Conservation (phyloP, 2,797 vertebrate genomes). For the Botia kubotai region DNA sequence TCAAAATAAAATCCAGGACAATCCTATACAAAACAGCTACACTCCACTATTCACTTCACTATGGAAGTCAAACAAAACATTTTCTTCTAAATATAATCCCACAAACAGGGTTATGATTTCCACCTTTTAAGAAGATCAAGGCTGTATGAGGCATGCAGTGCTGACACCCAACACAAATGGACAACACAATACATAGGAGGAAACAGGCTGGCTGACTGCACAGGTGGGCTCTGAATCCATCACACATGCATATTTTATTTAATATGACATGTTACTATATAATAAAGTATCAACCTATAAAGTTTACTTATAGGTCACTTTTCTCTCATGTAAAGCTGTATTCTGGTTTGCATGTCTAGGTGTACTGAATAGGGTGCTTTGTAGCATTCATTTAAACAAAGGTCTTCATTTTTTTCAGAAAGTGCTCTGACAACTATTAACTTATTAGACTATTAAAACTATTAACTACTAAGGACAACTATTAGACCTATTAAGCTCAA, state of each 20-base stretch:
- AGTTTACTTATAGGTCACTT: neutral
- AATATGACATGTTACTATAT: neutral
- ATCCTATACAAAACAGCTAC: neutral
- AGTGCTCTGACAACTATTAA: neutral
- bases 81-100: neutral
- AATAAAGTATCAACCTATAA: neutral
- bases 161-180: conserved; percentile 69
- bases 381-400: too few relatives aligned
- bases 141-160: conserved; percentile 75
- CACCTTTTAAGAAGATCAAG: conserved; percentile 72
- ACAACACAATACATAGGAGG: conserved; percentile 70
- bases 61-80: neutral
- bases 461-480: too few relatives aligned
- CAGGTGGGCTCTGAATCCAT: conserved; percentile 65
- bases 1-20: neutral
- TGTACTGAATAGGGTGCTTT: too few relatives aligned
- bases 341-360: neutral
- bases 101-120: conserved; percentile 79
- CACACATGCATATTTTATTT: neutral
- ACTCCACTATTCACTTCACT: neutral
- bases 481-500: neutral
- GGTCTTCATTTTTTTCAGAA: too few relatives aligned
- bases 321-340: neutral
- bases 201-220: conserved; percentile 75
- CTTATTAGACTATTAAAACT: too few relatives aligned